Conservation (phyloP, 2,797 vertebrate species). For the Myioborus melanocephalus region DNA sequence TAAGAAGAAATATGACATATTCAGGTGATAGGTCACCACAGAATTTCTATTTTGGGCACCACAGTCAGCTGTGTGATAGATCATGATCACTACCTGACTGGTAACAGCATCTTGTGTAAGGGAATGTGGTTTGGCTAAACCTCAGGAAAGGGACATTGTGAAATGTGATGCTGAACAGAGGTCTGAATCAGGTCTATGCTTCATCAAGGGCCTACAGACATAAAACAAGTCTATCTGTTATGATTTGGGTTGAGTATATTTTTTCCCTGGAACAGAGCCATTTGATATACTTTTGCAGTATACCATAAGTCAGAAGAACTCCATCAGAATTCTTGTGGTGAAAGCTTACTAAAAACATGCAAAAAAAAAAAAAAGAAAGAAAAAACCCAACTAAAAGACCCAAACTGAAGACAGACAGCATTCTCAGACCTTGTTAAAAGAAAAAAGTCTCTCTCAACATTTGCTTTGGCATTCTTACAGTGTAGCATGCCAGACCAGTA, state of each 20-base stretch:
- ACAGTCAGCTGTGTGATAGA: neutral
- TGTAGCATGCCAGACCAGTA: neutral
- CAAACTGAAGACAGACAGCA: neutral
- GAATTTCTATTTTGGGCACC: neutral
- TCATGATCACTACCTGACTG: neutral
- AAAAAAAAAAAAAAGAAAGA: neutral
- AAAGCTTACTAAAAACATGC: neutral
- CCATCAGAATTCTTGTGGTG: neutral
- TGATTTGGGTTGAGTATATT: neutral
- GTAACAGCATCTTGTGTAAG: neutral
- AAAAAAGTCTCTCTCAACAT: neutral
- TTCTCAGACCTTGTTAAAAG: neutral
- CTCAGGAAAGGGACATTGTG: neutral
- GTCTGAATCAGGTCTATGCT: neutral
- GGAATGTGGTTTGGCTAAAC: neutral
- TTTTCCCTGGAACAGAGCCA: neutral
- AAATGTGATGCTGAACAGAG: neutral
- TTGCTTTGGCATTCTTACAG: slow-evolving; percentile 6
- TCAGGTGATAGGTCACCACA: neutral
- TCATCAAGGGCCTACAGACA: neutral
- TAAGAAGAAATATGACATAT: neutral
- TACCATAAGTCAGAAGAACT: neutral
- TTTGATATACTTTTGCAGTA: neutral
- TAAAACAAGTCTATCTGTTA: neutral
- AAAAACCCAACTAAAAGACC: neutral